A percentile compares a stretch with the other conserved stretches of the same genome.
phyloP scores from a whole-genome alignment of 2,797 vertebrate species.

The Amphiprion clarkii region DNA sequence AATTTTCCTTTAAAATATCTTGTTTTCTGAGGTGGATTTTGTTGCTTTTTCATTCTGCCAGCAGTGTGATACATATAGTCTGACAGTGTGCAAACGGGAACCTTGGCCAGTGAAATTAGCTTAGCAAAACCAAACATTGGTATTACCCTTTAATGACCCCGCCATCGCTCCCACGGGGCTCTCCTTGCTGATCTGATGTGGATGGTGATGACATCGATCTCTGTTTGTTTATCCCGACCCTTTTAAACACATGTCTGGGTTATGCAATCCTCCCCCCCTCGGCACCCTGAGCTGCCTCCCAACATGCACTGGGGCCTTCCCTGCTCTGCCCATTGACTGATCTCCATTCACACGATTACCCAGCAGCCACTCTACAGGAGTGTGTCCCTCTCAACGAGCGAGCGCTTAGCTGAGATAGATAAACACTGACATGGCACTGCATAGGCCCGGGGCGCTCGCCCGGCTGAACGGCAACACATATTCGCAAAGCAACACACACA shows the following conservation, averaged over 20 bases:
- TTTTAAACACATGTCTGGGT: conserved; percentile 66
- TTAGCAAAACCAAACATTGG: conserved; percentile 2
- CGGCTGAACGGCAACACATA: conserved; percentile 22
- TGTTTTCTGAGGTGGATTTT: not conserved
- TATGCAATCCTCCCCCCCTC: conserved; percentile 59
- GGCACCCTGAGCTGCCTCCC: conserved; percentile 62
- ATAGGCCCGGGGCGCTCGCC: conserved; percentile 45
- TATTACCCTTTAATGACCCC: conserved; percentile 45
- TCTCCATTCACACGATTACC: conserved; percentile 83
- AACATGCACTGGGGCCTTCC: conserved; percentile 70
- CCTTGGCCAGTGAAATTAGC: not conserved
- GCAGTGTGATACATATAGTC: not conserved
- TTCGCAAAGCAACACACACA: no score
- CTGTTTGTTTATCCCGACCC: conserved; percentile 65
- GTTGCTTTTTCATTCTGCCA: not conserved
- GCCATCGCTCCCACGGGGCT: conserved; percentile 27
- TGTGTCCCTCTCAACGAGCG: conserved; percentile 59
- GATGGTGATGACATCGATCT: conserved; percentile 62
- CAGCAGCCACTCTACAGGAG: conserved; percentile 76
- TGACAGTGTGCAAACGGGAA: not conserved
- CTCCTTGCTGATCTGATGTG: conserved; percentile 53
- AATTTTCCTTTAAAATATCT: not conserved
- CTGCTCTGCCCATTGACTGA: conserved; percentile 79
- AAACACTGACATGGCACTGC: conserved; percentile 72
- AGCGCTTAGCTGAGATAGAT: conserved; percentile 69